A percentile compares a stretch with the other conserved stretches of the same genome.
Evolutionary conservation across 2,888 invertebrate species (phyloP).

Genomic region (Eumerus sabulonum): DNA sequence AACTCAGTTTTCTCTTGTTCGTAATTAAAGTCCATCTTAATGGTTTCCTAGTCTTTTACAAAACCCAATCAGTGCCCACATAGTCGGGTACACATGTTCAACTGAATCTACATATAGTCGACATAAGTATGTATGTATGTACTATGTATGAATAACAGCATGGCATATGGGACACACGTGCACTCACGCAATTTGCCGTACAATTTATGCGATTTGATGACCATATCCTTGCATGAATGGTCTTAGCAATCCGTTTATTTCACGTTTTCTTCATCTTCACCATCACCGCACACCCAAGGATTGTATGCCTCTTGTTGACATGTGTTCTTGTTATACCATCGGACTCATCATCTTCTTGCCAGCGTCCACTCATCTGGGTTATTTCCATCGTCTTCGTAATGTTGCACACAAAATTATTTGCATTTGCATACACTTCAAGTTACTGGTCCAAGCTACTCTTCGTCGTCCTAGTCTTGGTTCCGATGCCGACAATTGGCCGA

Average conservation of each 20-base stretch:
- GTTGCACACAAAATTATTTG: constrained; percentile 67
- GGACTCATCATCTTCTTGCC: constrained; percentile 13
- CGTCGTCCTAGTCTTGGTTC: no score
- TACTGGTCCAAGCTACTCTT: constrained; percentile 19
- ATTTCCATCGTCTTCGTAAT: constrained; percentile 65
- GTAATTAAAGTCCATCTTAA: constrained; percentile 69
- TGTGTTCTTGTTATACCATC: constrained; percentile 34
- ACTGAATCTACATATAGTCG: neutral
- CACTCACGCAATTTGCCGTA: constrained; percentile 67
- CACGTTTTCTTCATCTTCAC: constrained; percentile 67
- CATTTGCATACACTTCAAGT: constrained; percentile 61
- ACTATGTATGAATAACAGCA: constrained; percentile 1
- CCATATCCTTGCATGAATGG: constrained; percentile 67
- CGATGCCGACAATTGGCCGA: no score
- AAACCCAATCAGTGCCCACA: constrained; percentile 57
- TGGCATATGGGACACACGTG: constrained; percentile 66
- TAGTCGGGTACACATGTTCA: neutral
- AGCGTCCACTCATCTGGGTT: constrained; percentile 40
- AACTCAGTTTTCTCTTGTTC: constrained; percentile 65
- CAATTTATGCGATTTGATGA: constrained; percentile 69
- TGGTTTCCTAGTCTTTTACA: constrained; percentile 67
- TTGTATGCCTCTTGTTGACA: constrained; percentile 21
- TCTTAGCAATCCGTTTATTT: constrained; percentile 68
- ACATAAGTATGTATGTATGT: constrained; percentile 10
- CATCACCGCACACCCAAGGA: constrained; percentile 51